phyloP scores from a whole-genome alignment of 2,797 vertebrate genomes.

The Pangasius macronema region DNA sequence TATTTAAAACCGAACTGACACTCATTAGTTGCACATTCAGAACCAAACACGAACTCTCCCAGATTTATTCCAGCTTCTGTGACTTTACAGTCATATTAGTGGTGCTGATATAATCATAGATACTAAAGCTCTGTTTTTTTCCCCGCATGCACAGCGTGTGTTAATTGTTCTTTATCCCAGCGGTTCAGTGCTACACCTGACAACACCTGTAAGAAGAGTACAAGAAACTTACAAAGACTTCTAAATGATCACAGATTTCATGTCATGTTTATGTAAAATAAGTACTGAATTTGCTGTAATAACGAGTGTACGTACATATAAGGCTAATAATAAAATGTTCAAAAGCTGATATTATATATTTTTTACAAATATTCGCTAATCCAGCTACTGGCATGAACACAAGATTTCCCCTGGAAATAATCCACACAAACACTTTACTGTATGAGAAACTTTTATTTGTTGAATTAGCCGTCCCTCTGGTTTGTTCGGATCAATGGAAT shows the following conservation, averaged over 20 bases:
- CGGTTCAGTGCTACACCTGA: not conserved
- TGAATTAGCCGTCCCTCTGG: slow-evolving; percentile 79
- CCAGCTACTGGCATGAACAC: not conserved
- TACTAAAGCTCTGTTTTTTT: not conserved
- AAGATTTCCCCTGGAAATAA: not conserved
- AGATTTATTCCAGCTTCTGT: not conserved
- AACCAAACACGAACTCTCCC: not conserved
- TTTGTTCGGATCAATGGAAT: slow-evolving; percentile 82
- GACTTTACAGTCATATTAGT: no score
- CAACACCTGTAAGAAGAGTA: not conserved
- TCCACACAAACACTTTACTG: slow-evolving; percentile 67
- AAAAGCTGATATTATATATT: not conserved
- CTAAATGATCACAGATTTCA: not conserved
- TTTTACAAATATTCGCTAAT: not conserved
- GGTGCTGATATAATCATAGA: not conserved
- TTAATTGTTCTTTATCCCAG: not conserved
- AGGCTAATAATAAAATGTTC: not conserved
- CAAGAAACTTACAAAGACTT: not conserved
- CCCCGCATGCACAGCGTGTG: not conserved
- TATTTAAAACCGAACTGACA: not conserved
- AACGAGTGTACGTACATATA: not conserved
- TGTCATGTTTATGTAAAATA: not conserved
- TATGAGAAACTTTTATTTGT: slow-evolving; percentile 74
- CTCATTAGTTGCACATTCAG: not conserved
- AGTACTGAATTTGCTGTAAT: not conserved